Base-by-base conservation (phyloP, 1,140 invertebrate genomes). In the Phthorimaea operculella region DNA sequence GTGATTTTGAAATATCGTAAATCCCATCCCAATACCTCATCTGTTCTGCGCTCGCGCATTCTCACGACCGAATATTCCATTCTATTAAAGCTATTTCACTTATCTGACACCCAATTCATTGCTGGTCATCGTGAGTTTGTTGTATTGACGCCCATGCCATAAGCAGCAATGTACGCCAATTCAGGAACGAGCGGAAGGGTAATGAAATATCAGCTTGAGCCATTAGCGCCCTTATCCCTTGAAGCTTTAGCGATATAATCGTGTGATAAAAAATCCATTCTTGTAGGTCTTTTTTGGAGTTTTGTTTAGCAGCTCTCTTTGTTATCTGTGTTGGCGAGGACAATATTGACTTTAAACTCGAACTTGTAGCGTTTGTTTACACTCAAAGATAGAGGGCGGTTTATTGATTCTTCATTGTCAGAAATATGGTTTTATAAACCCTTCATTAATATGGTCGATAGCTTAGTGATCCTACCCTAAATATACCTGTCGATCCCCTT, bases 1-100 rank as follows among this genome's bases (percentile, higher is more conserved):
- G 80, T 81, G 76, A 79, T 80, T 75, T 75, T 66, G 72, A 76
- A 79, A 76, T 81, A 79, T 83, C 76, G 74, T 81, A 80, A 80
- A 83, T 77, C 64, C 69, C 71, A 79, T 78, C 73, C 68, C 60
- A 68, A 72, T 70, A 60, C 68, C 60, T 70, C 72, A 76, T 75
- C 77, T 67, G 63, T 52, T 21, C 17, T 59, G 61, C 59, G 55
- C 58, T 58, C 66, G 77, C 59, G 66, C 70, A 74, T 77, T 83
- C 78, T 80, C 80, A 83, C 80, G 80, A 77, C 62, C 55, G 50
- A 47, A 51, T 51, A 10, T 15, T 28, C n/a, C 33, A 36, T 18
- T 10, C 9, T 54, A 52, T 51, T n/a, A n/a, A n/a, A n/a, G n/a
- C n/a, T n/a, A n/a, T n/a, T n/a, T n/a, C n/a, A n/a, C n/a, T n/a